A percentile compares a stretch with the other conserved stretches of the same genome.
Evolutionary conservation across 2,888 invertebrate genomes (phyloP).

Genomic region (Tetranychus piercei): DNA sequence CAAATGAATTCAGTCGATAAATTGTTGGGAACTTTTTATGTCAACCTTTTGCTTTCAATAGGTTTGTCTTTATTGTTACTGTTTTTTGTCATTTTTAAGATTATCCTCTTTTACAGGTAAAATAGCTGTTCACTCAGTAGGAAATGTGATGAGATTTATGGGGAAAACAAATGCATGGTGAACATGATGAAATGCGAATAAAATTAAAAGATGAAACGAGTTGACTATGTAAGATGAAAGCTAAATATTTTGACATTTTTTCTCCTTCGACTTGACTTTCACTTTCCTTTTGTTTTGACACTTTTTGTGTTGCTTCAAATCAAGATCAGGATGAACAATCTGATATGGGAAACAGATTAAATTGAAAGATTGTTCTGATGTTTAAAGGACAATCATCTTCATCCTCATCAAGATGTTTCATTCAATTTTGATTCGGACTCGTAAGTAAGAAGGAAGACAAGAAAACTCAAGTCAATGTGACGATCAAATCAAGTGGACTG

Average conservation of each 20-base stretch:
- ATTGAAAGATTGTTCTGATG: neutral
- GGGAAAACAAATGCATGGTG: neutral
- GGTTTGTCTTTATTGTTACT: neutral
- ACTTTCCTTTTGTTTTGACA: neutral
- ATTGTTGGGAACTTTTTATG: no score
- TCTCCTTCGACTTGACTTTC: neutral
- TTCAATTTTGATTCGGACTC: neutral
- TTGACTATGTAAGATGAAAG: no score
- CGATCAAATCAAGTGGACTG: neutral
- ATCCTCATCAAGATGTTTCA: neutral
- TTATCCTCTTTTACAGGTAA: no score
- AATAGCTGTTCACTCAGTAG: neutral
- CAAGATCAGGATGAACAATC: neutral
- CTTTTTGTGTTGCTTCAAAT: neutral
- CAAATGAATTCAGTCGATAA: no score
- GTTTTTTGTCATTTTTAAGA: neutral
- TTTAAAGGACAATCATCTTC: neutral
- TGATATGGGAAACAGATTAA: neutral
- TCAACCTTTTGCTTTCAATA: no score
- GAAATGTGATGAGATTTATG: neutral
- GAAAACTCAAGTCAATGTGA: neutral
- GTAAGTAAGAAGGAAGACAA: neutral
- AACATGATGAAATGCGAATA: neutral
- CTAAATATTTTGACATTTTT: no score
- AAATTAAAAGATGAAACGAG: neutral